Conservation (phyloP, 1,140 invertebrate genomes). For the Argopecten irradians region DNA sequence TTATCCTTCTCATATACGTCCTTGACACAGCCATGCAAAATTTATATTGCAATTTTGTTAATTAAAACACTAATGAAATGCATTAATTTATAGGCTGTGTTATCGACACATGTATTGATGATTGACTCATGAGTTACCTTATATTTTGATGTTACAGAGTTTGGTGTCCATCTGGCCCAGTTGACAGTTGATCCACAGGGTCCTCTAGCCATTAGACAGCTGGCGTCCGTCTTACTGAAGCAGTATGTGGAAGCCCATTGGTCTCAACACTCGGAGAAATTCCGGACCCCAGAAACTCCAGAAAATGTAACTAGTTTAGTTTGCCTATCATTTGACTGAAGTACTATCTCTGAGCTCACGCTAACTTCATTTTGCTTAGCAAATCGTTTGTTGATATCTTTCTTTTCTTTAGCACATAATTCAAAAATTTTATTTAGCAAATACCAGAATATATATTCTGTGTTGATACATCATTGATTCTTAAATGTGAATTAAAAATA, state of each 20-base stretch:
- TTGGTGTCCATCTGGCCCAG: conserved; percentile 86
- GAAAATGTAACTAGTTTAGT: conserved; percentile 68
- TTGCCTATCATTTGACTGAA: not conserved
- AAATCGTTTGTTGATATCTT: no score
- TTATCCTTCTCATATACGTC: no score
- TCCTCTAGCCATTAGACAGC: conserved; percentile 81
- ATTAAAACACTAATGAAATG: no score
- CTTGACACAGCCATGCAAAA: no score
- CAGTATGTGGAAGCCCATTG: conserved; percentile 88
- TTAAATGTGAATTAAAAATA: no score
- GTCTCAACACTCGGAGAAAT: conserved; percentile 82
- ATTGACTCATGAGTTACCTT: not conserved
- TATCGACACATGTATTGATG: not conserved
- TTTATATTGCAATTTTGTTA: no score
- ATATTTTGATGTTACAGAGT: conserved; percentile 79
- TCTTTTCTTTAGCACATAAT: no score
- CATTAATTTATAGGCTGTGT: not conserved
- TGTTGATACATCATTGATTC: no score
- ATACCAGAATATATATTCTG: no score
- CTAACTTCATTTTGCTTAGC: no score
- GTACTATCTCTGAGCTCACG: no score
- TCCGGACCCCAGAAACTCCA: conserved; percentile 81
- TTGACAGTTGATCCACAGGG: conserved; percentile 84
- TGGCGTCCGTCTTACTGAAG: conserved; percentile 86
- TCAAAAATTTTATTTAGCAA: no score